Base-by-base conservation (phyloP, 2,888 invertebrate genomes). In the Apodemia zela region DNA sequence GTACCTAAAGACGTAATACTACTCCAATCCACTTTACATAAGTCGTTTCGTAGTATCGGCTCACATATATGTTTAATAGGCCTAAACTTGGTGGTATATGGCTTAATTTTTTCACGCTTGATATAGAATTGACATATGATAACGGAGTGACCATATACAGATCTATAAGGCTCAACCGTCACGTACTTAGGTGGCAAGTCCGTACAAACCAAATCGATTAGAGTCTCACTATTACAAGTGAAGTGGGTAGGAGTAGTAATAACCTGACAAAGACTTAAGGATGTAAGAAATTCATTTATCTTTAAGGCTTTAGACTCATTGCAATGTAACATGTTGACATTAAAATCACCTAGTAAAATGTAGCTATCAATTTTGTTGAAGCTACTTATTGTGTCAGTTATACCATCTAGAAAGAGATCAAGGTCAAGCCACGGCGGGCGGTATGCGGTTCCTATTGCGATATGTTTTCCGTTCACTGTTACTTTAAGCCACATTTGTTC, bases 231-330 rank as follows among this genome's bases (percentile, higher is more conserved):
- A 17, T 62, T 54, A 15, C 33, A 47, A 1, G 65, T 66, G 17
- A 66, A 66, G 45, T 68, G 67, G 13, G 67, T 68, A 0, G 67
- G 64, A 10, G 47, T 29, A 42, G 42, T 45, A 18, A 62, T 18
- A 8, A 21, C 5, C 17, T 66, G 61, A 2, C 0, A 21, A 8
- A 68, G 42, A 18, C 51, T 54, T 0, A 49, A 11, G n/a, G 1
- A 59, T 0, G 11, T 0, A 1, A 67, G 17, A 54, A 61, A 63
- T 0, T 67, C 33, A 0, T 10, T 17, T 13, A 67, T 15, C 18
- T 54, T 58, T 15, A 59, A 57, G 13, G 35, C 42, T 15, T 63
- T 60, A 10, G 5, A 1, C 4, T 63, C 51, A 4, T 6, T 29
- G 2, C 7, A 35, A 29, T 59, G 6, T 11, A 59, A 10, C 3